phyloP scores from a whole-genome alignment of 1,140 invertebrate genomes.

The Drosophila busckii region DNA sequence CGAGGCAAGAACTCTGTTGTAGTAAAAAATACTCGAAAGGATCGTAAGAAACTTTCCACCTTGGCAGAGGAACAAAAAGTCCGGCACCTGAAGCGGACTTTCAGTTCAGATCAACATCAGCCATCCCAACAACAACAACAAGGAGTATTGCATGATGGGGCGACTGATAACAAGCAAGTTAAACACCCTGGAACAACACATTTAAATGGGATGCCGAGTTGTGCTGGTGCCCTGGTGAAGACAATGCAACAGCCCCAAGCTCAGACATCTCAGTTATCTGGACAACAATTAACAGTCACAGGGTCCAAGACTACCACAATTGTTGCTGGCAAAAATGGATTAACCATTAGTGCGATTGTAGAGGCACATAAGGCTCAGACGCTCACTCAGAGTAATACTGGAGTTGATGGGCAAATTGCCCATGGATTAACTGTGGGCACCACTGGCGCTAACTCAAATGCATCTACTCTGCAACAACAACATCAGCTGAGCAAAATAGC shows the following conservation, averaged over 20 bases:
- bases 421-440: conserved; percentile 80
- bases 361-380: conserved; percentile 59
- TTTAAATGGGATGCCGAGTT: conserved; percentile 47
- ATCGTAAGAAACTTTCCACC: conserved; percentile 82
- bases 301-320: conserved; percentile 58
- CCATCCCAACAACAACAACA: conserved; percentile 34
- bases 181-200: conserved; percentile 42
- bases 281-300: conserved; percentile 16
- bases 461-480: conserved; percentile 49
- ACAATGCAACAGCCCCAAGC: conserved; percentile 20
- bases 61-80: conserved; percentile 31
- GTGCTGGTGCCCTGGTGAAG: conserved; percentile 46
- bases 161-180: conserved; percentile 39
- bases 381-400: conserved; percentile 1
- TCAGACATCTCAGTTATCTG: conserved; percentile 2
- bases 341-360: conserved; percentile 74
- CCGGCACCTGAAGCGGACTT: conserved; percentile 46
- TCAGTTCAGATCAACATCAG: conserved; percentile 49
- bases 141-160: conserved; percentile 4
- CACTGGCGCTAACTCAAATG: conserved; percentile 80
- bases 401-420: conserved; percentile 16
- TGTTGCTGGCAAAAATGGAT: conserved; percentile 66
- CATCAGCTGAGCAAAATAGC: conserved; percentile 61
- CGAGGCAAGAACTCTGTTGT: conserved; percentile 92
- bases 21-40: conserved; percentile 89